Conservation (phyloP, 2,888 invertebrate species). For the Pocota personata region DNA sequence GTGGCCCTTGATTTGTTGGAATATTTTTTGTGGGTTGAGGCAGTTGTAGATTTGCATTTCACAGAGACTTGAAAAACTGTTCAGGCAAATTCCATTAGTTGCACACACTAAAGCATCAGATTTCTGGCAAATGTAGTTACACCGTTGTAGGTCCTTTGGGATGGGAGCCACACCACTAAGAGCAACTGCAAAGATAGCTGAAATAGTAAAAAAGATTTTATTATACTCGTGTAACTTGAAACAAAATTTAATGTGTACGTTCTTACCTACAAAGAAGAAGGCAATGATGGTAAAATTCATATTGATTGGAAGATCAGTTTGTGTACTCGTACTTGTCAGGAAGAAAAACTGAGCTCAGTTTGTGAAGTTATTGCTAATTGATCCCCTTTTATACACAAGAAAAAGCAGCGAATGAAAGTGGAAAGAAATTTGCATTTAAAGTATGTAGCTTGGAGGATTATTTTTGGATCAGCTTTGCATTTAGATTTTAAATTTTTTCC, state of each 20-base stretch:
- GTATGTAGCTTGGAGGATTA: neutral
- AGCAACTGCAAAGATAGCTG: conserved; percentile 4
- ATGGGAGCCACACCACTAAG: conserved; percentile 14
- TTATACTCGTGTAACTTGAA: too few relatives aligned
- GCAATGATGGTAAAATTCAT: neutral
- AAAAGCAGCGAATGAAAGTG: neutral
- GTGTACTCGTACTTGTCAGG: neutral
- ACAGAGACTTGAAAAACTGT: conserved; percentile 80
- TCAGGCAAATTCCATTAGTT: conserved; percentile 77
- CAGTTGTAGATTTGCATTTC: conserved; percentile 80
- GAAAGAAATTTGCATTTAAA: neutral
- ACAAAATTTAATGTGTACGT: neutral
- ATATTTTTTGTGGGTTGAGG: conserved; percentile 76
- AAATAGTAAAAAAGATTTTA: neutral
- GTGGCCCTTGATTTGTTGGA: conserved; percentile 77
- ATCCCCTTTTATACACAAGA: neutral
- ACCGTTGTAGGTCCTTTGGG: conserved; percentile 36
- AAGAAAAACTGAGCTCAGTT: neutral
- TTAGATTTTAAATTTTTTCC: neutral
- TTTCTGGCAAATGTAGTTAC: conserved; percentile 55
- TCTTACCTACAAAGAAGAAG: conserved; percentile 1
- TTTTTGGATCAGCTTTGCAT: neutral
- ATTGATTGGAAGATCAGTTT: neutral
- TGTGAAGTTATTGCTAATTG: neutral
- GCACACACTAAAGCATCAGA: conserved; percentile 77